Evolutionary conservation across 2,797 vertebrate genomes (phyloP).

Genomic region (Pseudocheirus occidentalis): DNA sequence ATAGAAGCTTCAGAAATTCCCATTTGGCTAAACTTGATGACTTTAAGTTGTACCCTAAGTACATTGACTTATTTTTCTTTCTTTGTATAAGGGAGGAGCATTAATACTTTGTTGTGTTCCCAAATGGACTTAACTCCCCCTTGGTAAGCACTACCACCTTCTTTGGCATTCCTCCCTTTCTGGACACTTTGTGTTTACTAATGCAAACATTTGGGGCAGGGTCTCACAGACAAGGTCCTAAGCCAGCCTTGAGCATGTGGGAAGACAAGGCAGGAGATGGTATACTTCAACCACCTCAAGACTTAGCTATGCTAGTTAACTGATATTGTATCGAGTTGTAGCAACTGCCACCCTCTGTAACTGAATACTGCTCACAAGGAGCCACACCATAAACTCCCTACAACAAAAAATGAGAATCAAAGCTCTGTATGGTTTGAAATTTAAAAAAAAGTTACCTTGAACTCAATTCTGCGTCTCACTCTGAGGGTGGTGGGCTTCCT

Average conservation of each 20-base stretch:
- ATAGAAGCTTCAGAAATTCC: neutral
- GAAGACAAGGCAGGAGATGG: constrained; percentile 4
- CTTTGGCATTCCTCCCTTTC: neutral
- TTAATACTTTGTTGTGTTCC: neutral
- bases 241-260: constrained; percentile 20
- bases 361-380: neutral
- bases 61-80: neutral
- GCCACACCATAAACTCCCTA: neutral
- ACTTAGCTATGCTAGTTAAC: constrained; percentile 2
- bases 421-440: constrained; percentile 43
- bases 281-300: neutral
- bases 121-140: neutral
- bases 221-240: neutral
- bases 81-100: neutral
- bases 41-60: neutral
- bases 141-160: neutral
- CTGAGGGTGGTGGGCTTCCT: neutral
- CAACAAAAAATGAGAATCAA: constrained; percentile 37
- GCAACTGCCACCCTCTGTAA: constrained; percentile 14
- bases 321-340: neutral
- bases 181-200: neutral
- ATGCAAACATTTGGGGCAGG: neutral
- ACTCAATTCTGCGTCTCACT: constrained; percentile 27
- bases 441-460: constrained; percentile 57
- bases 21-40: neutral